Conservation (phyloP, 2,797 vertebrate genomes). For the Euphonia xanthogaster region DNA sequence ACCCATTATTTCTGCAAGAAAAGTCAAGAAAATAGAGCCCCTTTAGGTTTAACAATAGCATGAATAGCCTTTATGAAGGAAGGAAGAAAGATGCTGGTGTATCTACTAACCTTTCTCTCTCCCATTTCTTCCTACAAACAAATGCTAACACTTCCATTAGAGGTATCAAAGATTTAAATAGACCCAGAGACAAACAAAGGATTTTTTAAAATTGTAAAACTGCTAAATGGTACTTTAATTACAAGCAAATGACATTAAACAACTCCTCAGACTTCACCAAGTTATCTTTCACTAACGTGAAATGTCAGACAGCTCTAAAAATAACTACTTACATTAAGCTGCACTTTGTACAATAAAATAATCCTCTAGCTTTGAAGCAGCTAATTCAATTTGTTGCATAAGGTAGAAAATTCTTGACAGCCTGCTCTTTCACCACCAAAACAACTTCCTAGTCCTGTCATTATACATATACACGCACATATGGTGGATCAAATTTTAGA, state of each 20-base stretch:
- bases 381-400: background rate
- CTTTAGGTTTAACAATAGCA: background rate
- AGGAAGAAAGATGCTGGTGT: background rate
- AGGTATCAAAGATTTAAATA: background rate
- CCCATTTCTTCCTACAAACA: background rate
- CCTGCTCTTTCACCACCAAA: background rate
- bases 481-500: background rate
- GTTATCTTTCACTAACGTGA: background rate
- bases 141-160: background rate
- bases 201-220: background rate
- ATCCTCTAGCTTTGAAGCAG: background rate
- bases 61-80: background rate
- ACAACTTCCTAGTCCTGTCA: background rate
- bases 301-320: conserved; percentile 11
- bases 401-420: background rate
- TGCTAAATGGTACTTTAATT: background rate
- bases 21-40: background rate
- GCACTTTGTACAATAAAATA: background rate
- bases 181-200: background rate
- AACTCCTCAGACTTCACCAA: background rate
- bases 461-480: background rate
- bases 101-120: background rate
- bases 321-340: background rate
- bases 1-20: background rate
- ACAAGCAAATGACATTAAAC: background rate